Evolutionary conservation across 2,797 vertebrate genomes (phyloP).

Genomic region (Hybognathus amarus): DNA sequence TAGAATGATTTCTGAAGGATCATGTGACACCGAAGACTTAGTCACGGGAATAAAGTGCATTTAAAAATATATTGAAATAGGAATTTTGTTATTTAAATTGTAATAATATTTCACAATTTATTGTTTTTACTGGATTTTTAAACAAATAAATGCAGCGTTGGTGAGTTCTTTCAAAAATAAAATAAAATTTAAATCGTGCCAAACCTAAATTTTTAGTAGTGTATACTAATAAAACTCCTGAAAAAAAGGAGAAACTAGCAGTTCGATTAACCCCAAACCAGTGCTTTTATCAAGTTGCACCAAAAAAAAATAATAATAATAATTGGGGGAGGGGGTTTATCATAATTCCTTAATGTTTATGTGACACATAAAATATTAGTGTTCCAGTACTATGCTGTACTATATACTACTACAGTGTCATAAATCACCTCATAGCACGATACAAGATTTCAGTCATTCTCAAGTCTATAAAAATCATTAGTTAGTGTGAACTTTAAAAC

Average conservation of each 20-base stretch:
- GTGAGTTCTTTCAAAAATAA: background rate
- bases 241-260: background rate
- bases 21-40: no score
- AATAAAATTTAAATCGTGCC: background rate
- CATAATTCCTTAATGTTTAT: background rate
- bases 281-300: background rate
- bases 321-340: fast-evolving
- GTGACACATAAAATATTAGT: background rate
- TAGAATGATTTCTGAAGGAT: no score
- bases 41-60: no score
- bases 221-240: background rate
- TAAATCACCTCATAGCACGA: background rate
- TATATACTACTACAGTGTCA: background rate
- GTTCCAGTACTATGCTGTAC: background rate
- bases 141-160: background rate
- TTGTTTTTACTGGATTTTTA: background rate
- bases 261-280: background rate
- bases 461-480: background rate
- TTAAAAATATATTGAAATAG: no score
- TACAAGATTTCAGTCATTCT: background rate
- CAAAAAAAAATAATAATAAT: background rate
- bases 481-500: background rate
- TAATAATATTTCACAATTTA: no score
- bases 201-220: background rate
- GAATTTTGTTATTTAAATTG: no score